Percentiles rank a stretch among this genome's conserved stretches.
Conservation (phyloP, 2,888 invertebrate genomes). For the Coelinius sp. region DNA sequence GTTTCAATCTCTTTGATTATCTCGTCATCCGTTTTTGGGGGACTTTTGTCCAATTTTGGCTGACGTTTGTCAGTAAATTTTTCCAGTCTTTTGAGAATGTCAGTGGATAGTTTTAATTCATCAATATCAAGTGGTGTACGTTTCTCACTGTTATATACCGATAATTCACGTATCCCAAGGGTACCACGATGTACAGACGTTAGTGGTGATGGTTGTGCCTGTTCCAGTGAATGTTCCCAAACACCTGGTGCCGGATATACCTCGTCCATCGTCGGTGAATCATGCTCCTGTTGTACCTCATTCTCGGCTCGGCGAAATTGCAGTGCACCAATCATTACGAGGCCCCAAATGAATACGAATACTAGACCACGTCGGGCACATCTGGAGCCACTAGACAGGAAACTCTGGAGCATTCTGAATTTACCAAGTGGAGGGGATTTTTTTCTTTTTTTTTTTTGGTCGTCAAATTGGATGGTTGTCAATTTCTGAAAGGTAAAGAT, state of each 20-base stretch:
- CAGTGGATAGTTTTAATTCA: neutral
- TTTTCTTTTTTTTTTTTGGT: neutral
- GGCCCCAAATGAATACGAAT: constrained; percentile 70
- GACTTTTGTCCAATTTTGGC: constrained; percentile 76
- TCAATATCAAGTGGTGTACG: neutral
- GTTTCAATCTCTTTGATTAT: constrained; percentile 84
- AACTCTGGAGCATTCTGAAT: constrained; percentile 56
- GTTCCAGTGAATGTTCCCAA: constrained; percentile 45
- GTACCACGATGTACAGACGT: constrained; percentile 15
- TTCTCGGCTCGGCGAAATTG: constrained; percentile 67
- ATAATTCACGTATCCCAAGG: constrained; percentile 18
- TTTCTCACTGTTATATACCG: constrained; percentile 13
- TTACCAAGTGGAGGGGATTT: neutral
- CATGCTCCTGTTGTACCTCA: constrained; percentile 47
- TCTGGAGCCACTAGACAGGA: constrained; percentile 62
- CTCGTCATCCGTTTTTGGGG: constrained; percentile 80
- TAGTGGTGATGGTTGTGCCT: constrained; percentile 19
- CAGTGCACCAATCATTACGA: constrained; percentile 70
- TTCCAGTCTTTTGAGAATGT: neutral
- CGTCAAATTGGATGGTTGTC: neutral
- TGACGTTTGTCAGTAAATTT: constrained; percentile 68
- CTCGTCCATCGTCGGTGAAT: constrained; percentile 43
- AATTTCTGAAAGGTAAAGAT: constrained; percentile 17
- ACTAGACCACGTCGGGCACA: constrained; percentile 71
- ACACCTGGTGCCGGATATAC: constrained; percentile 52